These are phyloP conservation scores for Poeciliopsis paucimaculata DNA, from an alignment of 2,797 vertebrate species.

Conservation along the genomic window DNA sequence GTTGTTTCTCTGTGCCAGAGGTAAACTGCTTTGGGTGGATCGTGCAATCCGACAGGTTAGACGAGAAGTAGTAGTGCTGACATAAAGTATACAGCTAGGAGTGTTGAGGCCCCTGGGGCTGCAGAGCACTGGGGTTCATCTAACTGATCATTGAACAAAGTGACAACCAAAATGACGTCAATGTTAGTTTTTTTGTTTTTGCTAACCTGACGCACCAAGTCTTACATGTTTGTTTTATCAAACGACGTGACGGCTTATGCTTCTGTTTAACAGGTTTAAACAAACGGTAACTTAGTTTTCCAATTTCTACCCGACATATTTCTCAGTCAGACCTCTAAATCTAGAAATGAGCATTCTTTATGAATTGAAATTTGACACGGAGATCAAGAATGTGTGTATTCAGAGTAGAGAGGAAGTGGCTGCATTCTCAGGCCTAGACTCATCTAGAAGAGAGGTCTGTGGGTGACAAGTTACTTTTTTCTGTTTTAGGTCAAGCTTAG, in stretches of 20 bases:
- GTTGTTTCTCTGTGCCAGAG: constrained; percentile 48
- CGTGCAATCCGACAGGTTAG: constrained; percentile 65
- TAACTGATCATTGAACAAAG: constrained; percentile 3
- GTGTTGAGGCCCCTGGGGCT: constrained; percentile 24
- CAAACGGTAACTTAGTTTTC: background rate
- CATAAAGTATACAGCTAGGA: constrained; percentile 22
- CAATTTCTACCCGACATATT: background rate
- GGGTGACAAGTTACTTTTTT: constrained; percentile 13
- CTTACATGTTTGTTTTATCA: background rate
- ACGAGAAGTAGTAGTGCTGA: constrained; percentile 45
- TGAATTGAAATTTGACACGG: constrained; percentile 20
- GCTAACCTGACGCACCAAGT: background rate
- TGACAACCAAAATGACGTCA: background rate
- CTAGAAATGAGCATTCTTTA: background rate
- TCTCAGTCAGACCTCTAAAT: background rate
- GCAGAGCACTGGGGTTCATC: constrained; percentile 7
- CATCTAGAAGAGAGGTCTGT: constrained; percentile 31
- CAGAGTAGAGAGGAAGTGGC: constrained; percentile 63
- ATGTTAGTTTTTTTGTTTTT: background rate
- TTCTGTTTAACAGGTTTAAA: background rate
- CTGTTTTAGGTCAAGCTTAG: constrained; percentile 8
- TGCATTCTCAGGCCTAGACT: constrained; percentile 15
- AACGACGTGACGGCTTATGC: background rate
- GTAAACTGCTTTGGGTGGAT: constrained; percentile 58
- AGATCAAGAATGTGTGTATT: constrained; percentile 12